Conservation (phyloP, 2,888 invertebrate genomes). For the Epirrita christyi region DNA sequence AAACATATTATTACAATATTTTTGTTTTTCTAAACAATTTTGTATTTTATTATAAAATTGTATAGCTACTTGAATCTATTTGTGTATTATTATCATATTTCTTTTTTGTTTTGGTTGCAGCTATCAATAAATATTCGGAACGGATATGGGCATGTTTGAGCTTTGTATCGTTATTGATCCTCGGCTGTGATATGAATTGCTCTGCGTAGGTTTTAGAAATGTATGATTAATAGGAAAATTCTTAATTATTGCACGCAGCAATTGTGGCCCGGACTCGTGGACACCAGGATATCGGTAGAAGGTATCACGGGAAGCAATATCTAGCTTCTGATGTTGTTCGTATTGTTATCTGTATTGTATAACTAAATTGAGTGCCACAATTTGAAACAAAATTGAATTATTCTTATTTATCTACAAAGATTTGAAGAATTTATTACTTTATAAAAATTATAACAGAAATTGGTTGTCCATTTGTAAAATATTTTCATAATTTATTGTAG, state of each 20-base stretch:
- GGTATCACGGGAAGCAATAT: slow-evolving; percentile 87
- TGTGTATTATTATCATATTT: slow-evolving; percentile 48
- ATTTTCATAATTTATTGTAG: slow-evolving; percentile 35
- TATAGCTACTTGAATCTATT: slow-evolving; percentile 34
- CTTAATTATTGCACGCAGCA: slow-evolving; percentile 82
- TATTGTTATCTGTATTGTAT: slow-evolving; percentile 17
- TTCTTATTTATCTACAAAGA: slow-evolving; percentile 25
- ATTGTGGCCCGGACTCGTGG: slow-evolving; percentile 85
- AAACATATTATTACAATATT: slow-evolving; percentile 1
- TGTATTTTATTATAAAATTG: neutral
- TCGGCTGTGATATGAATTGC: slow-evolving; percentile 80
- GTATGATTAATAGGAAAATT: slow-evolving; percentile 65
- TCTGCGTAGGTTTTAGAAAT: slow-evolving; percentile 59
- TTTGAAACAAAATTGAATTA: slow-evolving; percentile 30
- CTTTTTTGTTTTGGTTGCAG: slow-evolving; percentile 78
- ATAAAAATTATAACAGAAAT: slow-evolving; percentile 29
- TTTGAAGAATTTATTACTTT: slow-evolving; percentile 37
- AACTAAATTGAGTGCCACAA: slow-evolving; percentile 40
- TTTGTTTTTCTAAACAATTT: slow-evolving; percentile 18
- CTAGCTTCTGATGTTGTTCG: slow-evolving; percentile 48
- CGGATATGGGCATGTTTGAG: slow-evolving; percentile 83
- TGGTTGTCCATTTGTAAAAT: slow-evolving; percentile 33
- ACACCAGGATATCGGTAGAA: slow-evolving; percentile 86
- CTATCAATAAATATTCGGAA: slow-evolving; percentile 81
- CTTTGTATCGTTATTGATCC: slow-evolving; percentile 72